Evolutionary conservation across 2,797 vertebrate species (phyloP), one percentile per base, ranked within the genome.

Genomic region (Octomys mimax): DNA sequence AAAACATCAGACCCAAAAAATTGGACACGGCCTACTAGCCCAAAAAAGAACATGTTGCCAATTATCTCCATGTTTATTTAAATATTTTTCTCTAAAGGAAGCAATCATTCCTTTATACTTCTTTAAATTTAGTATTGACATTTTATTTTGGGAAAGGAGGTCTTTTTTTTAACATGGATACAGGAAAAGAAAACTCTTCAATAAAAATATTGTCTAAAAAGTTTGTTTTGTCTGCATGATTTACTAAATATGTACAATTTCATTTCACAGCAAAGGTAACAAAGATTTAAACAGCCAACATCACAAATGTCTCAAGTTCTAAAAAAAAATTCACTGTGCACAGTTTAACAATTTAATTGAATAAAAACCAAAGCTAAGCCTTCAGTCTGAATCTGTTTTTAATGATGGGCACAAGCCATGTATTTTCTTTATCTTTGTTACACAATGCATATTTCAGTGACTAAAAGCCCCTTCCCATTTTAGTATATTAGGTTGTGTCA

Each of bases 191-290:
- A 98, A 98, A 97, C 92, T 98, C 97, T 98, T 96, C 98, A 98
- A 97, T 98, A 98, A 98, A 98, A 98, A 98, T 98, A 98, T 98
- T 97, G 97, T 98, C 98, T 98, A 98, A 98, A 98, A 98, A 97
- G 97, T 98, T 98, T 97, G 98, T 96, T 97, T 98, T 97, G 97
- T 98, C 97, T 98, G 96, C 96, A 98, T 98, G 97, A 97, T 98
- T 98, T 98, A 97, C 98, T 97, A 98, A 98, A 98, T 98, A 98
- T 98, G 97, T 98, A 98, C 98, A 98, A 98, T 98, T 97, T 97
- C 97, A 98, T 95, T 97, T 98, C 98, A 98, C 98, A 97, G 98
- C 96, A 97, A 98, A 98, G 97, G 95, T 98, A 98, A 98, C 98
- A 98, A 98, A 98, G 96, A 97, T 98, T 98, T 97, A 96, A 98